Evolutionary conservation across 2,797 vertebrate genomes (phyloP), one percentile per base, ranked within the genome.

Genomic region (Anabacerthia variegaticeps): DNA sequence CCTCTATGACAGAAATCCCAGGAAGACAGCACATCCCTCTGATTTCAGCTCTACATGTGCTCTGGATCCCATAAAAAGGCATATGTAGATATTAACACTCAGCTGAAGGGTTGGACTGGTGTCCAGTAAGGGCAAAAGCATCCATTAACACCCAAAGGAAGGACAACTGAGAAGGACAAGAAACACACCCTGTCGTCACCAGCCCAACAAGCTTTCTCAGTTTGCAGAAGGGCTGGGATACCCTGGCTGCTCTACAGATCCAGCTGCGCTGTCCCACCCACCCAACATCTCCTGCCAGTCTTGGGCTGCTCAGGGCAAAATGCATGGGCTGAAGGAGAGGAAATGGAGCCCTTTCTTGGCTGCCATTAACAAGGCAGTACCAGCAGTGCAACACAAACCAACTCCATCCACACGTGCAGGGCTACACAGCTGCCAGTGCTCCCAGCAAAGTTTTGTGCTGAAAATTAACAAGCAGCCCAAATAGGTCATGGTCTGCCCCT

Each of bases 1-100:
- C 81, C 72, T 83, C 86, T 75, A 61, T 85, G 92, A 96, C 87
- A 94, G 78, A 93, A 92, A 91, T 81, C 92, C 75, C 87, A 88
- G 73, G 62, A 93, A 92, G 85, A 63, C 73, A 86, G 27, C 85
- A 92, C 73, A 77, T 92, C 51, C 34, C 76, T 96, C 81, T 56
- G 66, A 88, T 73, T 94, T 78, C 73, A 73, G 39, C 41, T 61
- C 79, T 81, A 1, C 19, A 5, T 55, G 66, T 52, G 36, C 73
- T 89, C 76, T 69, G 73, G 59, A 80, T 62, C 28, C 58, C 82
- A 83, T 36, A 54, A 81, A 93, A 92, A 88, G 67, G 69, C 66
- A 15, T 13, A 55, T 32, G 69, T 41, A 86, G 62, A 44, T 41
- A 73, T 52, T 66, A 88, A 73, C 36, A 23, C 69, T 48, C 55